These are phyloP conservation scores for Margaritifera margaritifera DNA, from an alignment of 2,888 invertebrate genomes.

Conservation along the genomic window DNA sequence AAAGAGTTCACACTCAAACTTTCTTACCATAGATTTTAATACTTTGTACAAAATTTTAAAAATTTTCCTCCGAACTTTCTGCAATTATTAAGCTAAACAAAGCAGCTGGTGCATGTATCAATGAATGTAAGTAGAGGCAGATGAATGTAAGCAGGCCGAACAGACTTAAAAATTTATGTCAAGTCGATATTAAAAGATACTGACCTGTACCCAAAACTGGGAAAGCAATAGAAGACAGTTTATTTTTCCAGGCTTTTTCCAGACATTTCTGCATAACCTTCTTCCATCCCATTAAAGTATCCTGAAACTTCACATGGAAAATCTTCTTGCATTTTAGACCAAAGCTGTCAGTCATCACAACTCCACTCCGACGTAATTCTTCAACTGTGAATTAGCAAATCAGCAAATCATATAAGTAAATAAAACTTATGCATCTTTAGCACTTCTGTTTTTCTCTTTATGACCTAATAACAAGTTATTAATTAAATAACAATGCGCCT, in stretches of 20 bases:
- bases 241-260: conserved; percentile 29
- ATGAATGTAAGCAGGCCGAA: no score
- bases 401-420: background rate
- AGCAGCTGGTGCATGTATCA: no score
- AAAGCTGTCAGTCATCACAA: conserved; percentile 37
- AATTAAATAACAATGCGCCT: no score
- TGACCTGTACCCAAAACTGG: conserved; percentile 19
- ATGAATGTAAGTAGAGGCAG: no score
- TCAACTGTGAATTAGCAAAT: conserved; percentile 18
- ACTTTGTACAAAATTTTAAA: no score
- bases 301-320: conserved; percentile 40
- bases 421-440: background rate
- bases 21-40: no score
- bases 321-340: conserved; percentile 35
- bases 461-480: no score
- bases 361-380: conserved; percentile 39
- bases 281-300: conserved; percentile 36
- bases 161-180: background rate
- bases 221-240: conserved; percentile 32
- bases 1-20: no score
- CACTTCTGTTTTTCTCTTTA: no score
- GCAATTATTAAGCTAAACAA: no score
- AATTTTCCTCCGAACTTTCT: no score
- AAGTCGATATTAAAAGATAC: background rate
- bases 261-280: conserved; percentile 34